Percentiles rank a stretch among this genome's conserved stretches.
Conservation (phyloP, 1,140 invertebrate species). For the Hycleus phaleratus region DNA sequence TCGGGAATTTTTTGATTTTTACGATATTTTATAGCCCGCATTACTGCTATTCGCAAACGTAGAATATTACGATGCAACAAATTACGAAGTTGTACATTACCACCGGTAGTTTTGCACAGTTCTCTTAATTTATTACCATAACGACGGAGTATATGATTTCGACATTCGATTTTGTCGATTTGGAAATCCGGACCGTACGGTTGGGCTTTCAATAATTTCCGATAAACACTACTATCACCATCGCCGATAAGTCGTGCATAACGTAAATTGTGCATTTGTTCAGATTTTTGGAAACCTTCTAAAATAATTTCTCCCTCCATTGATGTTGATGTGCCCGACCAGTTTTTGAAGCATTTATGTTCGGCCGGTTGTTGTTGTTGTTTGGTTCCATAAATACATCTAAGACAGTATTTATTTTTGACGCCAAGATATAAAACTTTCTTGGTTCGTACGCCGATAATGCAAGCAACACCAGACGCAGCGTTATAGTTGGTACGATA, state of each 20-base stretch:
- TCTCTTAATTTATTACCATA: conserved; percentile 14
- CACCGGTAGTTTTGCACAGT: not conserved
- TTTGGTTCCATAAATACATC: conserved; percentile 31
- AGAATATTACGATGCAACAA: too few species aligned
- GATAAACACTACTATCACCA: conserved; percentile 38
- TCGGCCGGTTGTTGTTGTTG: not conserved
- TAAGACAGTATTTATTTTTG: conserved; percentile 33
- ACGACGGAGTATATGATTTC: conserved; percentile 21
- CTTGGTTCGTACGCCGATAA: conserved; percentile 33
- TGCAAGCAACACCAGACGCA: conserved; percentile 26
- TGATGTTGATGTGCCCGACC: not conserved
- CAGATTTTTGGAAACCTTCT: not conserved
- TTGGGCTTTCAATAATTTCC: conserved; percentile 14
- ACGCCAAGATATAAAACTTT: conserved; percentile 35
- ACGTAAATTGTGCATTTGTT: not conserved
- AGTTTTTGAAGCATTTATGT: conserved; percentile 3
- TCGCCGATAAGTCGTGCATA: conserved; percentile 17
- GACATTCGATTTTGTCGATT: conserved; percentile 31
- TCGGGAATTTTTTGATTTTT: too few species aligned
- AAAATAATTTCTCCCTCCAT: not conserved
- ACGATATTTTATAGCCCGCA: too few species aligned
- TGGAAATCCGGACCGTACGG: conserved; percentile 24
- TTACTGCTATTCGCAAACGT: too few species aligned
- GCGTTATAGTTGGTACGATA: conserved; percentile 27
- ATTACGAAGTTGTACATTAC: too few species aligned